Percentiles rank a stretch among this genome's conserved stretches.
Evolutionary conservation across 2,797 vertebrate genomes (phyloP).

Genomic region (Anolis apletophallus): DNA sequence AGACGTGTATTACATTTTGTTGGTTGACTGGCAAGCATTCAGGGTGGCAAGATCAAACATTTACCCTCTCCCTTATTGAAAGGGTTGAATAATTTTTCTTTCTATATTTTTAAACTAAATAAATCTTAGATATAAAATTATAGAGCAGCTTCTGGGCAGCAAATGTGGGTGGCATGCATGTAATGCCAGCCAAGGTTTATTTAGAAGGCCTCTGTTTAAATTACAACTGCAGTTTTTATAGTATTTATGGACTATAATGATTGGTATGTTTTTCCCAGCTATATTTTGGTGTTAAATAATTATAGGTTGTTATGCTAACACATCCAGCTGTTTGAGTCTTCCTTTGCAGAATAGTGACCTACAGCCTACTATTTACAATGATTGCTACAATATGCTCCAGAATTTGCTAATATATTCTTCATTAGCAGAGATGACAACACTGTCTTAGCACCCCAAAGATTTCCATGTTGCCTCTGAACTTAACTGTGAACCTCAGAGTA

Average conservation of each 20-base stretch:
- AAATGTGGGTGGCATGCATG: conserved; percentile 19
- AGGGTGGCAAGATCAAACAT: conserved; percentile 10
- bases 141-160: background rate
- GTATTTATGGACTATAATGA: conserved; percentile 21
- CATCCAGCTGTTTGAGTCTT: conserved; percentile 21
- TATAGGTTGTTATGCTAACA: conserved; percentile 28
- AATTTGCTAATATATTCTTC: background rate
- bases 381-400: background rate
- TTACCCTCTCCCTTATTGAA: conserved; percentile 35
- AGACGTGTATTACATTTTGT: conserved; percentile 10
- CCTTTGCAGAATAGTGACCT: background rate
- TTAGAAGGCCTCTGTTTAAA: conserved; percentile 26
- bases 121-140: conserved; percentile 28
- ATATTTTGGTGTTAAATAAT: conserved; percentile 36
- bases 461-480: background rate
- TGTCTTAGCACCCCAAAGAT: background rate
- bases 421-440: background rate
- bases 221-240: conserved; percentile 3
- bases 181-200: conserved; percentile 15
- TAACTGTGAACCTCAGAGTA: background rate
- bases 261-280: conserved; percentile 1
- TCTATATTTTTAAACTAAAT: conserved; percentile 11
- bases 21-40: conserved; percentile 39
- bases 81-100: background rate
- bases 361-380: background rate